Percentiles rank a stretch among this genome's conserved stretches.
Conservation (phyloP, 2,888 invertebrate species). For the Euplagia quadripunctaria region DNA sequence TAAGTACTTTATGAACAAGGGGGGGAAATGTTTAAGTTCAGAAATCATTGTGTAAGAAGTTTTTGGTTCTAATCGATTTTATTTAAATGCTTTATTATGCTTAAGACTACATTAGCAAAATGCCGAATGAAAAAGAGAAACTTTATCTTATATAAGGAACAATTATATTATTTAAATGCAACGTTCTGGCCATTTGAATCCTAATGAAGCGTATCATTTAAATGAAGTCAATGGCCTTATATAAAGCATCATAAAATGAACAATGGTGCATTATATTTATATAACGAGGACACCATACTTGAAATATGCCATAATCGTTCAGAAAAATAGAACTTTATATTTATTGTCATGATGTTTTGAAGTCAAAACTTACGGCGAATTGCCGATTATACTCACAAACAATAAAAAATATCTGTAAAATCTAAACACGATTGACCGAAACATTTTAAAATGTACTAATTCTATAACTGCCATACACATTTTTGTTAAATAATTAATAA, state of each 20-base stretch:
- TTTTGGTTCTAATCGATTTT: slow-evolving; percentile 26
- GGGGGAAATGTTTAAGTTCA: not conserved
- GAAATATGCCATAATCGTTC: slow-evolving; percentile 52
- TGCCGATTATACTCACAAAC: slow-evolving; percentile 44
- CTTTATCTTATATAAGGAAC: slow-evolving; percentile 68
- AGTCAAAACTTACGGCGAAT: slow-evolving; percentile 54
- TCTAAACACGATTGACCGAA: slow-evolving; percentile 52
- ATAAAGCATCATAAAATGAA: slow-evolving; percentile 42
- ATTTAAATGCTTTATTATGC: slow-evolving; percentile 70
- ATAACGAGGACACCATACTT: slow-evolving; percentile 27
- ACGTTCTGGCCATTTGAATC: slow-evolving; percentile 60
- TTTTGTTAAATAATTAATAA: slow-evolving; percentile 31
- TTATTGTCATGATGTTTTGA: slow-evolving; percentile 83
- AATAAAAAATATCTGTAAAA: slow-evolving; percentile 51
- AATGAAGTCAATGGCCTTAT: slow-evolving; percentile 40
- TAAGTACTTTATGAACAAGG: slow-evolving; percentile 1
- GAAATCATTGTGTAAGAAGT: not conserved
- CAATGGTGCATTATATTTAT: slow-evolving; percentile 21
- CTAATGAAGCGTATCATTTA: slow-evolving; percentile 35
- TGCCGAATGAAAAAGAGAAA: slow-evolving; percentile 62
- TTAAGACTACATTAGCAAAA: slow-evolving; percentile 69
- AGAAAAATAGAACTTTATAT: slow-evolving; percentile 77
- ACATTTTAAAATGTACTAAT: slow-evolving; percentile 40
- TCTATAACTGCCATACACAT: slow-evolving; percentile 47
- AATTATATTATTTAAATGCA: slow-evolving; percentile 73